Base-by-base conservation (phyloP, 2,888 invertebrate genomes). In the Mythimna loreyi region DNA sequence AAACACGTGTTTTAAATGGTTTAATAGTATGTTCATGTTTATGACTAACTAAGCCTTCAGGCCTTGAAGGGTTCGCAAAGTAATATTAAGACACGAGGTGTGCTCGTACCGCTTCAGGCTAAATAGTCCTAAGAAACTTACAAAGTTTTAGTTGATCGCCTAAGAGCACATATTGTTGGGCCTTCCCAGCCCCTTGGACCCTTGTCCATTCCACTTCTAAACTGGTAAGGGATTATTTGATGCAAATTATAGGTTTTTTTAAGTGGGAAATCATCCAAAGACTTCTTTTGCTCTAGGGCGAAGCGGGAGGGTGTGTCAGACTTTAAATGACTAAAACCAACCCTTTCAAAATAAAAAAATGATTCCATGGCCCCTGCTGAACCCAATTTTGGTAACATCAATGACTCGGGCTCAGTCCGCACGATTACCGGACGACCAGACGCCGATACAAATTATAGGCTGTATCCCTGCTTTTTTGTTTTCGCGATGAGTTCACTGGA, bases 401-500 rank as follows among this genome's bases (percentile, higher is more conserved):
- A 3, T 4, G 28, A 28, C 28, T 28, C 28, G 28, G 28, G 28
- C 28, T 28, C 28, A 28, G 28, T 28, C 28, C 28, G 28, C 3
- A 28, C 28, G 28, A 4, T 28, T 28, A 28, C 28, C 28, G 2
- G 2, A 28, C 28, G 28, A 4, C 4, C 28, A 4, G 28, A 28
- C 4, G 28, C 3, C 28, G 28, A 70, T 50, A 36, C 36, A 65
- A 71, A 80, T 43, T 19, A 19, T 61, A 61, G 57, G 45, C 45
- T 53, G 57, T 16, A 30, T 50, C 45, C 6, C 50, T 63, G 50
- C 36, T 60, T 74, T 78, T 75, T 80, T 75, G 66, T 61, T 78
- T 53, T 23, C 2, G 33, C 16, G 72, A 68, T 82, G 82, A 82
- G 58, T 52, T 82, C 68, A 80, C 45, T 36, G 66, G 52, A 75